Conservation (phyloP, 2,888 invertebrate species). For the Epirrhoe alternata region DNA sequence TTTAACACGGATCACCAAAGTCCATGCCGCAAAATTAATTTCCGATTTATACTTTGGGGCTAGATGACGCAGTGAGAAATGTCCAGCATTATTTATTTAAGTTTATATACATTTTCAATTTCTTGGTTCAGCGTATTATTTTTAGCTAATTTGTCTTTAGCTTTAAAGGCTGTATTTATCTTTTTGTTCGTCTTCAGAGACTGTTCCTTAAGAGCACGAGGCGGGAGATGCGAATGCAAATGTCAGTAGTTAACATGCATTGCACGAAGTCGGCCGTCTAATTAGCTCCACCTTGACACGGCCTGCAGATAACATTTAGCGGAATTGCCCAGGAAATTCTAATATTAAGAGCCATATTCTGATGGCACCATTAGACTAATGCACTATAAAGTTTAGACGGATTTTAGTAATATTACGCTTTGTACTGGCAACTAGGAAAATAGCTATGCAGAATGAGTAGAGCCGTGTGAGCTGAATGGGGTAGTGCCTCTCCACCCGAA, state of each 20-base stretch:
- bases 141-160: too few species aligned
- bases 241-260: slow-evolving; percentile 83
- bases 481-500: too few species aligned
- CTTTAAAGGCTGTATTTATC: too few species aligned
- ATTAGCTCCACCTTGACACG: slow-evolving; percentile 76
- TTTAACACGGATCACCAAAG: too few species aligned
- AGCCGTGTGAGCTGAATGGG: too few species aligned
- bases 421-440: background rate
- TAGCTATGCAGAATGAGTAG: background rate
- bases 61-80: too few species aligned
- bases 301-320: slow-evolving; percentile 66
- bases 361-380: slow-evolving; percentile 32
- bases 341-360: slow-evolving; percentile 45
- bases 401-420: slow-evolving; percentile 15
- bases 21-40: too few species aligned
- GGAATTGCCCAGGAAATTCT: slow-evolving; percentile 60
- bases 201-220: slow-evolving; percentile 44
- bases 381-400: slow-evolving; percentile 25
- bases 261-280: slow-evolving; percentile 79
- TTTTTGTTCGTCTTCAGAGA: slow-evolving; percentile 34
- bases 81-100: too few species aligned
- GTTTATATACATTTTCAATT: too few species aligned
- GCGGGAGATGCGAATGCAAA: slow-evolving; percentile 73
- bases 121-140: too few species aligned
- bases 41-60: too few species aligned